Conservation (phyloP, 1,140 invertebrate genomes). For the Zaprionus ghesquierei region DNA sequence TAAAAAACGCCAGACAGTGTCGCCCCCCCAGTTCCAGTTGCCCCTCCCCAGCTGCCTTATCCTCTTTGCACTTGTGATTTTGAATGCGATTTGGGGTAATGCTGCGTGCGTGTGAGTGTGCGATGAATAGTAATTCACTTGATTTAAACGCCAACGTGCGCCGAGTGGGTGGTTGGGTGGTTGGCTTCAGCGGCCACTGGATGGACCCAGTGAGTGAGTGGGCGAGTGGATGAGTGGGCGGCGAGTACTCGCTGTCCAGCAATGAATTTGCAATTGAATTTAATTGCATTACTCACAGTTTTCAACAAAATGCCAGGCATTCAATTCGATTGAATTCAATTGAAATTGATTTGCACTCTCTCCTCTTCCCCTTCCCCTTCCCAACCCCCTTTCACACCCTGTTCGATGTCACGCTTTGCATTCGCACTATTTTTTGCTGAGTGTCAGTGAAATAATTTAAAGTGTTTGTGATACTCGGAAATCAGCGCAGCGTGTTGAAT, state of each 20-base stretch:
- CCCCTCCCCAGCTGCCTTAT: not conserved
- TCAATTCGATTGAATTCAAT: conserved; percentile 77
- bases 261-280: conserved; percentile 79
- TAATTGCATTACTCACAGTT: conserved; percentile 79
- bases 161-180: not conserved
- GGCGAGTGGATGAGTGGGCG: not conserved
- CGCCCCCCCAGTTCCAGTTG: not conserved
- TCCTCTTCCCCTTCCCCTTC: not conserved
- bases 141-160: conserved; percentile 65
- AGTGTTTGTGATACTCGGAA: conserved; percentile 44
- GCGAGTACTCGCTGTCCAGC: conserved; percentile 28
- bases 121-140: conserved; percentile 64
- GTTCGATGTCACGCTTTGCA: conserved; percentile 64
- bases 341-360: conserved; percentile 71
- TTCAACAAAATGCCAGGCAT: conserved; percentile 76
- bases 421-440: conserved; percentile 50
- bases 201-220: not conserved
- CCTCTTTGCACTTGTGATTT: conserved; percentile 4
- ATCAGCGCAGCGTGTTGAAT: conserved; percentile 47
- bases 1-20: conserved; percentile 27
- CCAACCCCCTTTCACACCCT: not conserved
- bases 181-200: not conserved
- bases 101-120: conserved; percentile 35
- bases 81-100: not conserved
- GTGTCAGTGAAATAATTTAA: conserved; percentile 51